Evolutionary conservation across 2,113 vertebrate species (phyloP).

Genomic region (Okapia johnstoni): DNA sequence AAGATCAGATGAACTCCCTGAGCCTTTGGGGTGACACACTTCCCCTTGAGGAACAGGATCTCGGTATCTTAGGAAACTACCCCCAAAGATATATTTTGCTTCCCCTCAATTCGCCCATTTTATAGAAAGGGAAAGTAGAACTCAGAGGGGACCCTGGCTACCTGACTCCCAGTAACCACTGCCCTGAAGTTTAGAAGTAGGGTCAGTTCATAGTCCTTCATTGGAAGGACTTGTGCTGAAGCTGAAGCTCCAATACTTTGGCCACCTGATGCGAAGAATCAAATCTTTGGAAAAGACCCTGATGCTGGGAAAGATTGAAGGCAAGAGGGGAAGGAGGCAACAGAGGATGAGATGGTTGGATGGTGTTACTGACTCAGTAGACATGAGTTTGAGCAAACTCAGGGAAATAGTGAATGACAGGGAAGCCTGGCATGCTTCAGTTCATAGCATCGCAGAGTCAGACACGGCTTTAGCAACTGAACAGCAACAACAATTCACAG

Average conservation of each 20-base stretch:
- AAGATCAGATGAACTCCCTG: background rate
- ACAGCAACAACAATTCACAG: background rate
- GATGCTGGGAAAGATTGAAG: background rate
- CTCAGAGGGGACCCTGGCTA: background rate
- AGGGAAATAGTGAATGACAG: background rate
- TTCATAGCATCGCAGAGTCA: fast-evolving
- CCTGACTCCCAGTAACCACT: too few species aligned
- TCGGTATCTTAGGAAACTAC: background rate
- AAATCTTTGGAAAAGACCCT: background rate
- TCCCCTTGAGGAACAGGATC: background rate
- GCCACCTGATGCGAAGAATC: background rate
- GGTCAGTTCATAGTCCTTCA: background rate
- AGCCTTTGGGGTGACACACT: background rate
- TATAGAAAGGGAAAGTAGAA: background rate
- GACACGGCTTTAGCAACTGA: background rate
- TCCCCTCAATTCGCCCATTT: background rate
- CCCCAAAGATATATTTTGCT: background rate
- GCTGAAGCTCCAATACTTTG: background rate
- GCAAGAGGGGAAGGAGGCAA: background rate
- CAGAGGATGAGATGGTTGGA: background rate
- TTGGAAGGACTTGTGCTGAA: background rate
- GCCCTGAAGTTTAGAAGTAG: background rate
- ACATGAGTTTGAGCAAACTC: background rate
- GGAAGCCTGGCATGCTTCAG: background rate
- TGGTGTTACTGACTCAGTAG: background rate